A percentile compares a stretch with the other conserved stretches of the same genome.
These are phyloP conservation scores for Biston betularia DNA, from an alignment of 2,888 invertebrate species.

Conservation along the genomic window DNA sequence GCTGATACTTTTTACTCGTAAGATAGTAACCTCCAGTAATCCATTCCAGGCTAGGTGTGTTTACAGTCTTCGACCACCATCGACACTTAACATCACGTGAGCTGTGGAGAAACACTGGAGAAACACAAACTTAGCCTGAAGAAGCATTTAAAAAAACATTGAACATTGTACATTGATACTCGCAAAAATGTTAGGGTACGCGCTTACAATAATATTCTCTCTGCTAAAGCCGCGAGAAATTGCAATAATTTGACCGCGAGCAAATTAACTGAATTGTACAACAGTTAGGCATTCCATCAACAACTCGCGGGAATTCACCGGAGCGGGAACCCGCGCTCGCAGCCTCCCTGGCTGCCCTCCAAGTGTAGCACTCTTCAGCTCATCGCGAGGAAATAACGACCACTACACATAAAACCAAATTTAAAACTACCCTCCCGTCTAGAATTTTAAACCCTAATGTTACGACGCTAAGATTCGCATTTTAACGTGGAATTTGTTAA, in stretches of 20 bases:
- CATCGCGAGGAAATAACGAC: constrained; percentile 66
- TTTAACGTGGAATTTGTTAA: constrained; percentile 18
- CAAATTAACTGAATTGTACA: constrained; percentile 22
- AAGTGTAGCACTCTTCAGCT: constrained; percentile 52
- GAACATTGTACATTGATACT: too few relatives aligned
- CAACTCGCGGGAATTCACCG: constrained; percentile 36
- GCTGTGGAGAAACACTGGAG: too few relatives aligned
- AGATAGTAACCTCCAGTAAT: too few relatives aligned
- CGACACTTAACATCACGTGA: too few relatives aligned
- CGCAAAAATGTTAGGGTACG: too few relatives aligned
- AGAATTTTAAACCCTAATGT: constrained; percentile 18
- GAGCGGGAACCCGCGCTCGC: constrained; percentile 37
- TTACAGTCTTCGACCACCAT: too few relatives aligned
- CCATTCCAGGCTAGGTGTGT: too few relatives aligned
- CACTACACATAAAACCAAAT: constrained; percentile 49
- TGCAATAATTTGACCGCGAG: constrained; percentile 2
- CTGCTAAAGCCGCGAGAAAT: constrained; percentile 10
- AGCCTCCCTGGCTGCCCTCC: constrained; percentile 36
- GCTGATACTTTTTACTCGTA: too few relatives aligned
- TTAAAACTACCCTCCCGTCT: background rate
- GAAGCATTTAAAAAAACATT: too few relatives aligned
- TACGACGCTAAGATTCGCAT: background rate
- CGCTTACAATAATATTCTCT: background rate
- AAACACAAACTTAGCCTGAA: too few relatives aligned
- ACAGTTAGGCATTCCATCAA: constrained; percentile 40